Conservation (phyloP, 2,797 vertebrate genomes). For the Linurgus olivaceus region DNA sequence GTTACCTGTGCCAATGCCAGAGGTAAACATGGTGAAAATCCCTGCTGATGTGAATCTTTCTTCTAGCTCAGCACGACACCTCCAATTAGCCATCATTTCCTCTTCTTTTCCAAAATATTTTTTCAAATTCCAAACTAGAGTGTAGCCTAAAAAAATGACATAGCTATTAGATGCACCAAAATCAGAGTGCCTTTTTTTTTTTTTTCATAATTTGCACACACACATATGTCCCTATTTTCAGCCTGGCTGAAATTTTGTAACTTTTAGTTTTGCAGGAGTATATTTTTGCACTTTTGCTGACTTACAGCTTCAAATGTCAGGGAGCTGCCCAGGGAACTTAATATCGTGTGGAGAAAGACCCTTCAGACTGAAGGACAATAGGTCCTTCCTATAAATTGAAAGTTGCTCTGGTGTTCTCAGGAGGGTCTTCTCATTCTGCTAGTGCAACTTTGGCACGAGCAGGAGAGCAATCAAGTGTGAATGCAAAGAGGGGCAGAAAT, state of each 20-base stretch:
- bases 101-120: background rate
- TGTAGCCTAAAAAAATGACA: background rate
- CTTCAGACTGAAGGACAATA: background rate
- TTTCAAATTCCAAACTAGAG: background rate
- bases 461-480: background rate
- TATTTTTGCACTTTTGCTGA: background rate
- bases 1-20: background rate
- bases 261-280: background rate
- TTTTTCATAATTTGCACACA: rapidly evolving
- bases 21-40: background rate
- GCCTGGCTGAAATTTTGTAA: background rate
- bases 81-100: background rate
- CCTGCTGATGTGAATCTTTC: background rate
- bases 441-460: background rate
- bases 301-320: background rate
- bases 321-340: background rate
- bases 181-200: background rate
- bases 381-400: background rate
- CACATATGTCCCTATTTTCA: rapidly evolving
- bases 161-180: background rate
- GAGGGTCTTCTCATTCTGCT: background rate
- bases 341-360: background rate
- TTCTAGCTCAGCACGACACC: background rate
- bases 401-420: background rate
- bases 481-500: background rate